Evolutionary conservation across 2,888 invertebrate species (phyloP).

Genomic region (Scaptomyza parva): DNA sequence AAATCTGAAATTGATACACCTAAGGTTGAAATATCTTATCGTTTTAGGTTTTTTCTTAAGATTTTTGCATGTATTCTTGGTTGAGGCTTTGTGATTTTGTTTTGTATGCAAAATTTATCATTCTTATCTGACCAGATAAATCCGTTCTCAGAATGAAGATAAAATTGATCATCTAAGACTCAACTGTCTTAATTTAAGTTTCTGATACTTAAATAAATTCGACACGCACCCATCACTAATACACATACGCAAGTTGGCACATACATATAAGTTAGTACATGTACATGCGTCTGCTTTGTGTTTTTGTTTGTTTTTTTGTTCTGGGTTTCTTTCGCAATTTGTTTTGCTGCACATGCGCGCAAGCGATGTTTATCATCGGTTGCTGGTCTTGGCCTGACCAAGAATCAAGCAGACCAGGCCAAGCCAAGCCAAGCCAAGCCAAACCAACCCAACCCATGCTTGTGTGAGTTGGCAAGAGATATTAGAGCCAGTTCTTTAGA

Average conservation of each 20-base stretch:
- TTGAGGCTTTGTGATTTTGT: too few species aligned
- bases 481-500: slow-evolving; percentile 58
- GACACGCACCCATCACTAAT: slow-evolving; percentile 12
- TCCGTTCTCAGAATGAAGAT: too few species aligned
- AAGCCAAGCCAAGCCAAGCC: slow-evolving; percentile 20
- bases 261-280: slow-evolving; percentile 3
- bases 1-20: too few species aligned
- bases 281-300: slow-evolving; percentile 3
- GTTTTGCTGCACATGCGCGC: slow-evolving; percentile 72
- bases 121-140: too few species aligned
- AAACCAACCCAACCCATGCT: not conserved
- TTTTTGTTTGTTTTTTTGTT: slow-evolving; percentile 21
- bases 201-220: not conserved
- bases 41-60: not conserved
- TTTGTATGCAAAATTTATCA: too few species aligned
- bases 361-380: slow-evolving; percentile 64
- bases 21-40: not conserved
- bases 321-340: slow-evolving; percentile 64
- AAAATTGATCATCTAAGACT: too few species aligned
- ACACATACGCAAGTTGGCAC: not conserved
- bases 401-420: slow-evolving; percentile 24
- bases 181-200: not conserved
- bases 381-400: slow-evolving; percentile 36
- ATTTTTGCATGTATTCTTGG: too few species aligned
- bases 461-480: slow-evolving; percentile 23